Evolutionary conservation across 1,140 invertebrate species (phyloP).

Genomic region (Mycetomoellerius zeteki): DNA sequence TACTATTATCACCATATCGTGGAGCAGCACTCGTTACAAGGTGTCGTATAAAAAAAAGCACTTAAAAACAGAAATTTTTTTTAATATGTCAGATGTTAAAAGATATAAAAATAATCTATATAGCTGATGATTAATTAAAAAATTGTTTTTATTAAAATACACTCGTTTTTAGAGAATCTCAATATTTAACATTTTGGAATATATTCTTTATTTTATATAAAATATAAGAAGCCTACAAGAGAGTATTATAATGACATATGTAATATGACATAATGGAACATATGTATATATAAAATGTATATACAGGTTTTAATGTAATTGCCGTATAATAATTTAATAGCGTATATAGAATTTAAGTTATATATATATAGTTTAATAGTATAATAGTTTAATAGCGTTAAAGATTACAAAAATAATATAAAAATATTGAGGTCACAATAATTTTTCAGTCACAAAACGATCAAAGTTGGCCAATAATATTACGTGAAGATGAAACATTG

Average conservation of each 20-base stretch:
- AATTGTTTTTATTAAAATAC: neutral
- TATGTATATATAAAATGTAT: neutral
- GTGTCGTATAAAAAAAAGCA: neutral
- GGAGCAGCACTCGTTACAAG: neutral
- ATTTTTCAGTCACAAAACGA: neutral
- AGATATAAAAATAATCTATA: neutral
- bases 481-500: neutral
- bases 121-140: neutral
- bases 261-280: neutral
- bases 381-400: neutral
- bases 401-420: neutral
- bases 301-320: neutral
- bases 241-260: conserved; percentile 5
- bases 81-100: neutral
- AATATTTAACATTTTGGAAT: neutral
- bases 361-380: neutral
- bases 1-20: neutral
- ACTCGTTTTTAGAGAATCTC: neutral
- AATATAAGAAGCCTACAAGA: neutral
- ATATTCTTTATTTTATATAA: neutral
- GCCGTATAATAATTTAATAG: neutral
- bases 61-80: neutral
- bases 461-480: neutral
- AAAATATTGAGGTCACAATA: neutral
- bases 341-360: too few relatives aligned